These are phyloP conservation scores for Bombus sibiricus DNA, from an alignment of 1,140 invertebrate genomes.

Conservation along the genomic window DNA sequence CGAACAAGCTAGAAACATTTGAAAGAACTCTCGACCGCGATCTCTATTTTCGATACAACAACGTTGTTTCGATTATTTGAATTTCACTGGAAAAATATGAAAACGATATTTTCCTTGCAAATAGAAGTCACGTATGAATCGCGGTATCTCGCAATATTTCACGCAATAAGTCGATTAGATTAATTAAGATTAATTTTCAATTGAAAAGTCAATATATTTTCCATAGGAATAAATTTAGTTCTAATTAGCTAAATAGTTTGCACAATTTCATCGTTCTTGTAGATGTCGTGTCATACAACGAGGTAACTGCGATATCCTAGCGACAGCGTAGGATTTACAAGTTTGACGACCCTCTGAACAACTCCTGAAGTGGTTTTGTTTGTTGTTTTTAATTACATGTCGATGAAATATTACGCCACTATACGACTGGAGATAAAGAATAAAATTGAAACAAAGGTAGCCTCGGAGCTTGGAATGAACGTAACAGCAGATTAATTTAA, in stretches of 20 bases:
- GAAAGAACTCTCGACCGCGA: too few relatives aligned
- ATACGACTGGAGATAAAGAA: background rate
- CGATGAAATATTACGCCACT: background rate
- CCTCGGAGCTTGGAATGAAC: background rate
- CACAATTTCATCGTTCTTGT: background rate
- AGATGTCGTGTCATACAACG: background rate
- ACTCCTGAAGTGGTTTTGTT: background rate
- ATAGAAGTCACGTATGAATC: background rate
- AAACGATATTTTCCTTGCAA: background rate
- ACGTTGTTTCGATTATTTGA: background rate
- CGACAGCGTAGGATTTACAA: too few relatives aligned
- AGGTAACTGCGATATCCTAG: too few relatives aligned
- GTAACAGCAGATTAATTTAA: constrained; percentile 35
- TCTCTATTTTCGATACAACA: background rate
- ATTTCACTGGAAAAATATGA: background rate
- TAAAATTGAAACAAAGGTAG: background rate
- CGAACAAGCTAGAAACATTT: background rate
- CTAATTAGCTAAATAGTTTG: background rate
- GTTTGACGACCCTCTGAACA: background rate
- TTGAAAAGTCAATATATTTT: too few relatives aligned
- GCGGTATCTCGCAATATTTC: background rate
- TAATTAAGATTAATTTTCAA: background rate
- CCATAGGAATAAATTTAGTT: background rate
- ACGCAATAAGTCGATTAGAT: background rate
- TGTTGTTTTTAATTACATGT: background rate